Evolutionary conservation across 2,113 vertebrate species (phyloP).

Genomic region (Bothrops jararaca): DNA sequence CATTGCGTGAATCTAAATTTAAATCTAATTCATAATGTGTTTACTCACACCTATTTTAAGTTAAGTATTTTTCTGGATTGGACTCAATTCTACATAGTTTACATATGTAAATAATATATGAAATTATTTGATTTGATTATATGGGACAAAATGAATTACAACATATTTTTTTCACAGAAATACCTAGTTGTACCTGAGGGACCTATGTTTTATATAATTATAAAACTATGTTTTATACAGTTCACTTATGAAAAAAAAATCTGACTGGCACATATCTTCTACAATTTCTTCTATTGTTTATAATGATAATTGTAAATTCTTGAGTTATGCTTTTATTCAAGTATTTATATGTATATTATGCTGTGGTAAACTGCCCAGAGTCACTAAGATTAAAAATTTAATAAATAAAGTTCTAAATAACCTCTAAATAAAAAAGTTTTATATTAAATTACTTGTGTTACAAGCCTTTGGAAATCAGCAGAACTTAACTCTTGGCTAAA

Average conservation of each 20-base stretch:
- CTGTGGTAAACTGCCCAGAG: too few species aligned
- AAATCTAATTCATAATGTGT: not conserved
- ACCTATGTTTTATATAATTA: not conserved
- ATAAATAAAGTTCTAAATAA: not conserved
- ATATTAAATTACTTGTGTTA: not conserved
- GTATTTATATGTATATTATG: not conserved
- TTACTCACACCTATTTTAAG: not conserved
- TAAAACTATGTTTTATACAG: not conserved
- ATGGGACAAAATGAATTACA: not conserved
- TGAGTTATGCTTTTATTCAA: not conserved
- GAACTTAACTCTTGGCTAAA: not conserved
- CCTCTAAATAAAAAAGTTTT: not conserved
- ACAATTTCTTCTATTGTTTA: not conserved
- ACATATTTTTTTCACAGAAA: not conserved
- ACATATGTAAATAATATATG: not conserved
- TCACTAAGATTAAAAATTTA: not conserved
- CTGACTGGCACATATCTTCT: not conserved
- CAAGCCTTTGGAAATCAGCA: not conserved
- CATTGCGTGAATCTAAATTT: not conserved
- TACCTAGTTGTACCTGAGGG: not conserved
- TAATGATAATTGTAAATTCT: not conserved
- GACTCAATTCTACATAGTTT: not conserved
- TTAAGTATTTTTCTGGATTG: not conserved
- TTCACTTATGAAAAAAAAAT: not conserved
- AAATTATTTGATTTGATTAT: not conserved